Evolutionary conservation across 2,113 vertebrate species (phyloP), one percentile per base, ranked within the genome.

Genomic region (Dissostichus mawsoni): DNA sequence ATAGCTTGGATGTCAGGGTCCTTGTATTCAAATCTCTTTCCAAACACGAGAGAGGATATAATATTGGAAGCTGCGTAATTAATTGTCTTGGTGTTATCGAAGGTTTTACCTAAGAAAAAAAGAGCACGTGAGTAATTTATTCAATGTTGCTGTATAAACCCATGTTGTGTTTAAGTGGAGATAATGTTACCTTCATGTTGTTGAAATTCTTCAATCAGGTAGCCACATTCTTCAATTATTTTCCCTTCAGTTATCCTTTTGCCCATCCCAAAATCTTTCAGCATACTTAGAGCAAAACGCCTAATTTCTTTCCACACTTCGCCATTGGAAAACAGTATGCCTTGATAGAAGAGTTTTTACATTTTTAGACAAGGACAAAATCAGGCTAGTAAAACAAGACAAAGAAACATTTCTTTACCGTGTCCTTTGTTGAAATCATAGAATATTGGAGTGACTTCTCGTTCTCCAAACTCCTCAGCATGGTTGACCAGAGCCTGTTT

Each of bases 401-500:
- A 20, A 2, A 18, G 25, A 8, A 20, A 62, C 6, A 16, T 48
- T 36, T 53, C 41, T 69, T 88, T 85, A 92, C 91, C 90, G 76
- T 90, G 75, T 66, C 73, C 90, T 64, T 90, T 9, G 33, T 13
- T 77, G 4, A 89, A 41, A 20, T 90, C 90, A 33, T 89, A 4
- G 12, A 84, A 78, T 44, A 90, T 11, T 0, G 88, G 87, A 1
- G 17, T 62, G 6, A 89, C 1, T 0, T 87, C 81, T 78, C 89
- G 55, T 20, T 88, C 87, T 61, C 89, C 95, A 93, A 96, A 97
- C n/a, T 95, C 95, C 5, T 95, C 95, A 41, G 94, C 92, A 1
- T 94, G 79, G 78, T 93, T 94, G 45, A 94, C 88, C 44, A 97
- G 92, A 41, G 95, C 96, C 51, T 96, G 74, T 79, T 92, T 96